Evolutionary conservation across 2,113 vertebrate genomes (phyloP), one percentile per base, ranked within the genome.

Genomic region (Pachypanchax playfairii): DNA sequence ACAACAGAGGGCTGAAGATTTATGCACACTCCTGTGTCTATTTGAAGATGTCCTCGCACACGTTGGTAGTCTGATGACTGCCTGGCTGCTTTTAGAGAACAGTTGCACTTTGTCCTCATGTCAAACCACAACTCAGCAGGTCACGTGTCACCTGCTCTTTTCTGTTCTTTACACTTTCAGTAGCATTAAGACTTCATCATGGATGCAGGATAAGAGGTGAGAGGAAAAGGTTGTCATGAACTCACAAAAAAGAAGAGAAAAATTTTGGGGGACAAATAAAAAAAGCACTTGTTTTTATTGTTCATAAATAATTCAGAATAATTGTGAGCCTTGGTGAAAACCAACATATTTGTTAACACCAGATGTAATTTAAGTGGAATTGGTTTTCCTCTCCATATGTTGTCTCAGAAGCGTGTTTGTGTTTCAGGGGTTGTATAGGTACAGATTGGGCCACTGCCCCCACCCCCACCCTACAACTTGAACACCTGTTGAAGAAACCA

Each of bases 401-500:
- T 29, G 36, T 54, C 20, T 60, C 20, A 7, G 18, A 41, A 42
- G 51, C 48, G 69, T 42, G 17, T 58, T 29, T 59, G 28, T 44
- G 14, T 25, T 60, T 50, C 44, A 48, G 70, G 57, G 83, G 48
- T 50, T 38, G 62, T 29, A 65, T 59, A 70, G 64, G 76, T 86
- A 58, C 55, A 60, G 53, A 72, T 80, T 71, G 36, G 33, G 52
- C 43, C 78, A 71, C 67, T 66, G 70, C 79, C 80, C 65, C 72
- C n/a, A n/a, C n/a, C n/a, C n/a, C n/a, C n/a, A n/a, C n/a, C n/a
- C n/a, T n/a, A n/a, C n/a, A 77, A 79, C 74, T 61, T 21, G 62
- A 89, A 87, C 89, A 90, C 89, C 89, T 90, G 89, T 90, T 89
- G 82, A 83, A 83, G 88, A 90, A 78, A 88, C 83, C 81, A 85